Conservation (phyloP, 92 coral and sea anemone genomes). For the Blastomussa wellsi region DNA sequence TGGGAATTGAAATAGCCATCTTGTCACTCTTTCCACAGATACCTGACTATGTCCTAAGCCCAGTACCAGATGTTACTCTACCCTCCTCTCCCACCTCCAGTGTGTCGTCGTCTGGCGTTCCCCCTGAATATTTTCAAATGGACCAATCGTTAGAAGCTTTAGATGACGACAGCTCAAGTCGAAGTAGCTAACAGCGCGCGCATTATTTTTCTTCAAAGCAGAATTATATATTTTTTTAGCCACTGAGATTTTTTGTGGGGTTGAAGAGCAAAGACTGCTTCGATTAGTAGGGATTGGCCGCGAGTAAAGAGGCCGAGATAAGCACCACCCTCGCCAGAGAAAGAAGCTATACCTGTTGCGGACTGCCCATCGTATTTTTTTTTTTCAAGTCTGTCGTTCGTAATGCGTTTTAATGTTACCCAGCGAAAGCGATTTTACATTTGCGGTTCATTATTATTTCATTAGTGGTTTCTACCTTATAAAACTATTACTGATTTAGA, state of each 20-base stretch:
- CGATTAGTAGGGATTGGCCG: no score
- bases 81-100: slow-evolving; percentile 63
- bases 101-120: slow-evolving; percentile 43
- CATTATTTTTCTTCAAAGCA: no score
- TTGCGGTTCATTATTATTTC: no score
- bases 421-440: no score
- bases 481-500: no score
- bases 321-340: no score
- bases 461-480: no score
- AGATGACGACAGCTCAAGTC: slow-evolving; percentile 27
- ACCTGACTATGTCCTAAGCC: slow-evolving; percentile 31
- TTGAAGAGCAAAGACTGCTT: background rate
- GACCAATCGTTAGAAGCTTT: slow-evolving; percentile 36
- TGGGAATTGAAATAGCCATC: background rate
- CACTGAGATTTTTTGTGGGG: background rate
- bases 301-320: no score
- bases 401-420: no score
- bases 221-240: background rate
- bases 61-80: slow-evolving; percentile 69
- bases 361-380: no score
- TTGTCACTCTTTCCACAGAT: slow-evolving; percentile 13
- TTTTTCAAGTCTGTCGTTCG: no score
- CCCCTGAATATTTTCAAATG: slow-evolving; percentile 41
- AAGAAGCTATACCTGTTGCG: background rate
- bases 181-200: slow-evolving; percentile 24